Conservation (phyloP, 2,797 vertebrate genomes). For the Anas georgica region DNA sequence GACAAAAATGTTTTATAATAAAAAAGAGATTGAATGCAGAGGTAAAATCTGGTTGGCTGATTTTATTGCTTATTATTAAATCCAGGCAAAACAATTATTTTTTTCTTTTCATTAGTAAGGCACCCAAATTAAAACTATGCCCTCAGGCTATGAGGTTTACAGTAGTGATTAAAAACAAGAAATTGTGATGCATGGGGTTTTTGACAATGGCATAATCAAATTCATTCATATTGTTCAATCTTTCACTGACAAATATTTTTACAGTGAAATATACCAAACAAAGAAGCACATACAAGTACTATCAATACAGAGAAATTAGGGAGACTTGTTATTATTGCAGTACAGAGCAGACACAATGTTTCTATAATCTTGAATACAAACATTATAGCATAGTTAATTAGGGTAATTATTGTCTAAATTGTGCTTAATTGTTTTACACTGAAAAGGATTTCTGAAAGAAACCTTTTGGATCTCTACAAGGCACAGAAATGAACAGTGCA, state of each 20-base stretch:
- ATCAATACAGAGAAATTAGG: slow-evolving; percentile 80
- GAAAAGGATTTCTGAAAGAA: slow-evolving; percentile 74
- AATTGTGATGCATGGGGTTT: slow-evolving; percentile 94
- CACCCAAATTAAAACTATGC: slow-evolving; percentile 96
- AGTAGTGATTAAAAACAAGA: slow-evolving; percentile 99
- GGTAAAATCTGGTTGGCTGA: slow-evolving; percentile 94
- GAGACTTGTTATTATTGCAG: slow-evolving; percentile 77
- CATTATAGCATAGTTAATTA: slow-evolving; percentile 81
- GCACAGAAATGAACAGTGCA: slow-evolving; percentile 11
- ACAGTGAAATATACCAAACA: slow-evolving; percentile 88
- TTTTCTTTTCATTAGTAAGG: slow-evolving; percentile 95
- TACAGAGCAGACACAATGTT: slow-evolving; percentile 72
- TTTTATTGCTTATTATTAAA: slow-evolving; percentile 99
- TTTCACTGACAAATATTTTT: slow-evolving; percentile 87
- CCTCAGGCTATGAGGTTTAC: slow-evolving; percentile 91
- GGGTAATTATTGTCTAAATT: slow-evolving; percentile 82
- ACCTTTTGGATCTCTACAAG: slow-evolving; percentile 57
- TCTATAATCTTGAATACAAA: slow-evolving; percentile 79
- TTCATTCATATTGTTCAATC: slow-evolving; percentile 97
- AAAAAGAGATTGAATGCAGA: slow-evolving; percentile 88
- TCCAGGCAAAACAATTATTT: slow-evolving; percentile 97
- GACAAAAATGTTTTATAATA: slow-evolving; percentile 91
- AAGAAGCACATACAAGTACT: slow-evolving; percentile 78
- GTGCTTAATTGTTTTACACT: slow-evolving; percentile 82
- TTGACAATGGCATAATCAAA: slow-evolving; percentile 97